Base-by-base conservation (phyloP, 2,888 invertebrate genomes). In the Oscheius onirici region DNA sequence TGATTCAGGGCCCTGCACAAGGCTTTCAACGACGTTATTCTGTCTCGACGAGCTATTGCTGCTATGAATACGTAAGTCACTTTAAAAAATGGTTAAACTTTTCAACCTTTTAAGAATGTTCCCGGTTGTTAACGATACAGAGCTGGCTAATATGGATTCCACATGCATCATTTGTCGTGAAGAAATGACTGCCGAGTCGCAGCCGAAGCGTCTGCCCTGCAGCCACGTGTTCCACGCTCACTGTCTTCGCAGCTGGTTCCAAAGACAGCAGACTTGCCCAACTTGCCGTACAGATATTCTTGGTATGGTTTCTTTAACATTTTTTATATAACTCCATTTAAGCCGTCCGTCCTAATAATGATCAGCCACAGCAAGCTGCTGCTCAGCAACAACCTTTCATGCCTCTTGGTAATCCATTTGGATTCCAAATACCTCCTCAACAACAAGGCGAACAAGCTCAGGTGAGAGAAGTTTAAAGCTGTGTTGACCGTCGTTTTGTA, bases 221-320 rank as follows among this genome's bases (percentile, higher is more conserved):
- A 95, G 95, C 88, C 99, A 99, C 89, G 97, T 99, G 86, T 99
- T 99, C 91, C 99, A 99, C 90, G 94, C 96, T 55, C 93, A 94
- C 68, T 99, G 99, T 89, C 91, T 99, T 69, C 92, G 97, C 60
- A 95, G 96, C 46, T 99, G 99, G 99, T 99, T 99, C 90, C 99
- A 99, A 74, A 92, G 99, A 10, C 99, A 99, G 88, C 99, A 99
- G 90, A 99, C 99, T 3, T 99, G 99, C 88, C 99, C 99, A 0
- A 99, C 99, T 3, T 99, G 99, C 88, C 66, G 85, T 55, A 84
- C 83, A n/a, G 83, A 85, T 66, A 83, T 85, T 69, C 77, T 71
- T 55, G 72, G 77, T 73, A 41, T 44, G 72, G n/a, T 55, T 40
- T 15, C 22, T 15, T 40, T 13, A 13, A 34, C 13, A 40, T 43